Evolutionary conservation across 2,888 invertebrate species (phyloP).

Genomic region (Caenorhabditis sp.): DNA sequence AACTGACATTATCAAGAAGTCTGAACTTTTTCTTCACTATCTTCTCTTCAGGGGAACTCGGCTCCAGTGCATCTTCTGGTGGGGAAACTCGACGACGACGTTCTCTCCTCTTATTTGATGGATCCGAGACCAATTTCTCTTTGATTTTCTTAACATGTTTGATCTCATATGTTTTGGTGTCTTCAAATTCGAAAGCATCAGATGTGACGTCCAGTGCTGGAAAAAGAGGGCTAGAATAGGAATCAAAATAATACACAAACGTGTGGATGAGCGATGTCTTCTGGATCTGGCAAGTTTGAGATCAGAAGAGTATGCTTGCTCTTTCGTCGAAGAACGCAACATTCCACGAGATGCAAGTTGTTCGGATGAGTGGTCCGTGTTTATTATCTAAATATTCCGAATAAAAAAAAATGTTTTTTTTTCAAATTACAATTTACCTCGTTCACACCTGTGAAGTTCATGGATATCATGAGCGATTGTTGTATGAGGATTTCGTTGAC

Average conservation of each 20-base stretch:
- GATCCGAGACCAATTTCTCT: background rate
- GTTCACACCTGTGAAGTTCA: background rate
- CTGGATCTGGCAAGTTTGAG: constrained; percentile 29
- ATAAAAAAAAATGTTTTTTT: background rate
- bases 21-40: background rate
- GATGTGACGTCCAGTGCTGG: constrained; percentile 20
- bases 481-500: background rate
- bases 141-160: background rate
- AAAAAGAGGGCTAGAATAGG: background rate
- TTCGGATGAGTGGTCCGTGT: constrained; percentile 27
- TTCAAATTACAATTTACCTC: background rate
- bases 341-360: constrained; percentile 38
- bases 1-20: background rate
- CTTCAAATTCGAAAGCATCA: constrained; percentile 18
- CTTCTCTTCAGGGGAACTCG: constrained; percentile 1
- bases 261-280: constrained; percentile 43
- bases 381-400: constrained; percentile 31
- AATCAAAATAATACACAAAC: constrained; percentile 7
- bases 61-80: background rate
- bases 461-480: background rate
- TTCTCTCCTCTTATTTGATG: background rate
- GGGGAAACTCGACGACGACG: no score
- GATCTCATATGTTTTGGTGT: background rate
- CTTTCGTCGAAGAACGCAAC: constrained; percentile 39
- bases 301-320: constrained; percentile 38